A percentile compares a stretch with the other conserved stretches of the same genome.
Conservation (phyloP, 2,113 vertebrate genomes). For the sheep (Ovis aries) region ARS-UI_Ramb_v3.0 NC_056055.1:240060001-240060500, state of each 20-base stretch:
- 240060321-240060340: not conserved
- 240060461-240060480: not conserved
- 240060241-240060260: not conserved
- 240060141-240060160: slow-evolving; percentile 59
- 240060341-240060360: not conserved
- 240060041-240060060: not conserved
- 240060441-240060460: not conserved
- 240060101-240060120: not conserved
- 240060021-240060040: not conserved
- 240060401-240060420: not conserved
- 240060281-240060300: slow-evolving; percentile 1
- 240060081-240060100: slow-evolving; percentile 31
- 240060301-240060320: not conserved
- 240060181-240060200: slow-evolving; percentile 48
- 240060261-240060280: slow-evolving; percentile 44
- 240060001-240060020: not conserved
- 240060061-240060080: not conserved
- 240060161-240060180: slow-evolving; percentile 64
- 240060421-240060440: not conserved
- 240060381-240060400: not conserved
- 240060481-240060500: not conserved
- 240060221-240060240: slow-evolving; percentile 61
- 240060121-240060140: slow-evolving; percentile 54
- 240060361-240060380: not conserved
- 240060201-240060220: slow-evolving; percentile 41